phyloP scores from a whole-genome alignment of 2,888 invertebrate species.

The Actias luna region DNA sequence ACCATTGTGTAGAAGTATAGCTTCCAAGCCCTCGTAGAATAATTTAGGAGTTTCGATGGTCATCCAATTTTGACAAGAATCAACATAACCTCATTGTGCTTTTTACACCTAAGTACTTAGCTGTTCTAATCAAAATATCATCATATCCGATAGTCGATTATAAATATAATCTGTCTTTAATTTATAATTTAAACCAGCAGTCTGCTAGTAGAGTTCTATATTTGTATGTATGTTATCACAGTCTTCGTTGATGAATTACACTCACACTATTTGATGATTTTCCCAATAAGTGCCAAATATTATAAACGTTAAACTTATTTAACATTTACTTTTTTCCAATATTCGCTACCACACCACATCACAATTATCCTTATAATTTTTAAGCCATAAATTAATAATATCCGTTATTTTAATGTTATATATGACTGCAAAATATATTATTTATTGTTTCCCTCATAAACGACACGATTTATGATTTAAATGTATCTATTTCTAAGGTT shows the following conservation, averaged over 20 bases:
- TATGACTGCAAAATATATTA: neutral
- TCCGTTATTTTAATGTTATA: constrained; percentile 2
- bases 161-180: no score
- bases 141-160: no score
- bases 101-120: no score
- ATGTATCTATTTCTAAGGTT: neutral
- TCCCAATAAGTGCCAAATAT: neutral
- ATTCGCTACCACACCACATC: neutral
- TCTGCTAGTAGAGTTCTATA: neutral
- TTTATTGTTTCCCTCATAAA: constrained; percentile 3
- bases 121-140: no score
- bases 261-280: neutral
- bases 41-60: no score
- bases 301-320: neutral
- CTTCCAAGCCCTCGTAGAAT: no score
- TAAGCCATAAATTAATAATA: neutral
- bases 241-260: neutral
- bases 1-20: no score
- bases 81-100: no score
- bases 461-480: neutral
- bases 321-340: neutral
- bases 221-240: neutral
- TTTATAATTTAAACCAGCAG: no score
- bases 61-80: no score
- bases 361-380: neutral